A percentile compares a stretch with the other conserved stretches of the same genome.
These are phyloP conservation scores for Phalera bucephala DNA, from an alignment of 2,888 invertebrate species.

Conservation along the genomic window DNA sequence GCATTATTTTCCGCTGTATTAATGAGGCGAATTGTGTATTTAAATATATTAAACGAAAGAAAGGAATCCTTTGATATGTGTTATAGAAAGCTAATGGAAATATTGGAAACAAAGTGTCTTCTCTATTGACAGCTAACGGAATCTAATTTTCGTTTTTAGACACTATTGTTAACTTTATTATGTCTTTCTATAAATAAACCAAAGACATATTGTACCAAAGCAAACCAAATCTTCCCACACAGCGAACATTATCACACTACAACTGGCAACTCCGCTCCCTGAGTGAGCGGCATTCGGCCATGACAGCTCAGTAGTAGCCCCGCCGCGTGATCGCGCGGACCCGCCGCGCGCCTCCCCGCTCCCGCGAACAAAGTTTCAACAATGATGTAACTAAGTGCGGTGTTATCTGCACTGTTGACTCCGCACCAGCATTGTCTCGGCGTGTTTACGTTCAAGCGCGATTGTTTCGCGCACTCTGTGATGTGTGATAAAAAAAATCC, in stretches of 20 bases:
- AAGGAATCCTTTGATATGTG: too few species aligned
- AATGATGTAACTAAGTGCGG: constrained; percentile 45
- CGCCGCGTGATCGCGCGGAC: constrained; percentile 27
- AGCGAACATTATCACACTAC: constrained; percentile 10
- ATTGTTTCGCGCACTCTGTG: constrained; percentile 36
- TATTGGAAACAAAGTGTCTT: too few species aligned
- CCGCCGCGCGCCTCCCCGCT: constrained; percentile 22
- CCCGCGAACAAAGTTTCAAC: constrained; percentile 42
- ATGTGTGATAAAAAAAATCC: constrained; percentile 17
- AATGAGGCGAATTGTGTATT: too few species aligned
- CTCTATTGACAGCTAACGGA: too few species aligned
- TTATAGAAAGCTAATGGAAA: too few species aligned
- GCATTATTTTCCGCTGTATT: too few species aligned
- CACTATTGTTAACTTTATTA: too few species aligned
- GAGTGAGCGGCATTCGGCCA: constrained; percentile 73
- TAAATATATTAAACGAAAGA: too few species aligned
- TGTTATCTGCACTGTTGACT: constrained; percentile 42
- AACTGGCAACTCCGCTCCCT: constrained; percentile 47
- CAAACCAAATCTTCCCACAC: not conserved
- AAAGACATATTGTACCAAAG: too few species aligned
- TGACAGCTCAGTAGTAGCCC: constrained; percentile 43
- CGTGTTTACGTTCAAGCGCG: constrained; percentile 55
- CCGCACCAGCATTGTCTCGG: constrained; percentile 41
- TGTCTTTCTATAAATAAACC: too few species aligned
- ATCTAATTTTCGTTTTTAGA: too few species aligned